Base-by-base conservation (phyloP, 2,888 invertebrate species). In the Lapara coniferarum region DNA sequence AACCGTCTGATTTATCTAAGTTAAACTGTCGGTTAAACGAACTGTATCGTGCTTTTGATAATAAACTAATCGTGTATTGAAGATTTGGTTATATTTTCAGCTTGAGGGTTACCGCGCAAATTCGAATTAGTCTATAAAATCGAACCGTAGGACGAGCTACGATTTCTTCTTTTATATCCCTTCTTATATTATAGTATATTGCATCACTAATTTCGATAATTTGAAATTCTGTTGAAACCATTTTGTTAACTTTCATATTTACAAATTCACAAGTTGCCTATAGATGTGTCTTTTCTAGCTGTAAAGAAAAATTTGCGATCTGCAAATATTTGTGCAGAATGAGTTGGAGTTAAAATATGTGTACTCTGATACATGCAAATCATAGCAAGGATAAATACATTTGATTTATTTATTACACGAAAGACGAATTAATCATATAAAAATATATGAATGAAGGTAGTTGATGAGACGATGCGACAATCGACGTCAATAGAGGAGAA, bases 1-100 rank as follows among this genome's bases (percentile, higher is more conserved):
- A 63, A 63, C 63, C 46, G 46, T 46, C 63, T 63, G 63, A 63
- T 63, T 63, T 63, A 63, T 63, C 63, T 63, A 46, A 49, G 63
- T 63, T 63, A 57, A 57, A 63, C 63, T 63, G 63, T 46, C 55
- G 55, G 55, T 19, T 63, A 19, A 63, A 63, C 49, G 46, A 63
- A 63, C 63, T 63, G 63, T 49, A 63, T 63, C 49, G 63, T 19
- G 63, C 49, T 49, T 49, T 63, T 63, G 63, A 63, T 63, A 63
- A 63, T 49, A 63, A 63, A 63, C 63, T 63, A 19, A 63, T 63
- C 63, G 19, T 1, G 49, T 63, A 63, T 49, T 49, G 63, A 63
- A 63, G 49, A 59, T 59, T 46, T 63, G 16, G 49, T 63, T 49
- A 46, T 19, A 46, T 59, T 59, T 59, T 49, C 46, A 46, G 10